These are phyloP conservation scores for Xenus cinereus DNA, from an alignment of 2,113 vertebrate species.

Conservation along the genomic window DNA sequence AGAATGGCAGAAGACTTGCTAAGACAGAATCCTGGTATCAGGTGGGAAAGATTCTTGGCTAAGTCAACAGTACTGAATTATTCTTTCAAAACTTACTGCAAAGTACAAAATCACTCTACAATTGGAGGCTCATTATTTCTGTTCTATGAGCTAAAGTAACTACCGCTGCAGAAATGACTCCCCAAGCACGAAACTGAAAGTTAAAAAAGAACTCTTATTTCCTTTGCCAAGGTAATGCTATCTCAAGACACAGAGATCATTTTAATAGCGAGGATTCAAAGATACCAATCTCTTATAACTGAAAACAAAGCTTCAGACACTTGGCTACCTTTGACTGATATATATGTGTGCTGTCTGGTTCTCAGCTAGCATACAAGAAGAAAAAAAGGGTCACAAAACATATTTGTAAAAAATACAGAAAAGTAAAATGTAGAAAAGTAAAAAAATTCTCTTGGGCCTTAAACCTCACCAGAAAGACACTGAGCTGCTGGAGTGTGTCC, in stretches of 20 bases:
- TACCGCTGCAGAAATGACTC: not conserved
- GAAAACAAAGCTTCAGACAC: not conserved
- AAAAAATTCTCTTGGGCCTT: not conserved
- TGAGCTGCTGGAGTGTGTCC: not conserved
- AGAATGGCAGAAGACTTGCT: not conserved
- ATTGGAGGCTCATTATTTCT: not conserved
- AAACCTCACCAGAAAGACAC: not conserved
- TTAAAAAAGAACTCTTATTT: not conserved
- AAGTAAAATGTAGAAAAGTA: not conserved
- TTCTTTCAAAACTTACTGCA: not conserved
- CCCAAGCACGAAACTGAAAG: not conserved
- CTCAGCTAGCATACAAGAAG: not conserved
- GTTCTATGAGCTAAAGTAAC: not conserved
- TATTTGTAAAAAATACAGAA: not conserved
- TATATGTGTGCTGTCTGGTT: not conserved
- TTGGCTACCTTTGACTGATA: not conserved
- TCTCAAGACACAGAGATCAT: not conserved
- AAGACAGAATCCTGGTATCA: not conserved
- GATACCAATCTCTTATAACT: not conserved
- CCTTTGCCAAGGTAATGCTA: not conserved
- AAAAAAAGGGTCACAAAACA: not conserved
- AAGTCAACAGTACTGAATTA: not conserved
- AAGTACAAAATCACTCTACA: not conserved
- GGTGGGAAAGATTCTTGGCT: not conserved
- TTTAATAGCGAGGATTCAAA: not conserved